Conservation (phyloP, 1,140 invertebrate genomes). For the Brachionus calyciflorus region DNA sequence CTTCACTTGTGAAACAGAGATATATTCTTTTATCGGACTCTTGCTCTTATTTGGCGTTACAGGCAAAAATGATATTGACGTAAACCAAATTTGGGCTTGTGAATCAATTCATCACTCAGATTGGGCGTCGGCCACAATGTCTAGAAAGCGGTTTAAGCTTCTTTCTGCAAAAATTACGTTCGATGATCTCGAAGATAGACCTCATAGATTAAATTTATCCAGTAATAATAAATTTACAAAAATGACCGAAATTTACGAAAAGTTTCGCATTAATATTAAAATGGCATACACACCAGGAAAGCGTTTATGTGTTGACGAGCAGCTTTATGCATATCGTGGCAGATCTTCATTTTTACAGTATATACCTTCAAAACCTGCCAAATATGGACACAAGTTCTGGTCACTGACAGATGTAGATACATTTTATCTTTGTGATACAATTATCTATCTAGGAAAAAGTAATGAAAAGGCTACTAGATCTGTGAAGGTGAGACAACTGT, state of each 20-base stretch:
- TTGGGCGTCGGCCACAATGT: neutral
- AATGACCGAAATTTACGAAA: neutral
- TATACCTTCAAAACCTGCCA: neutral
- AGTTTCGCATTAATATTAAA: neutral
- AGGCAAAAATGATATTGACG: too few relatives aligned
- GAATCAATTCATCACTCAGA: too few relatives aligned
- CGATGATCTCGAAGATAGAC: neutral
- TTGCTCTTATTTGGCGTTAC: too few relatives aligned
- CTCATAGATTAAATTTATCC: too few relatives aligned
- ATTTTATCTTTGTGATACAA: neutral
- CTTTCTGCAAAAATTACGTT: neutral
- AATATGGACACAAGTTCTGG: neutral
- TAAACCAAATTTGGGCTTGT: too few relatives aligned
- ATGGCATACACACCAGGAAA: neutral
- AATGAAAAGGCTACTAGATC: neutral
- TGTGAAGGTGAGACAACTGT: neutral
- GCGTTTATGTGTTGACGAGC: neutral
- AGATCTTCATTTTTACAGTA: neutral
- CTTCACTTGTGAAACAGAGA: too few relatives aligned
- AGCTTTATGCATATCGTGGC: neutral
- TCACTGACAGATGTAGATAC: neutral
- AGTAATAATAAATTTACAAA: constrained; percentile 6
- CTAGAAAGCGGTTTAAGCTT: neutral
- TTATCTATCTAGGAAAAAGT: neutral
- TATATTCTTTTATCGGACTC: too few relatives aligned